A percentile compares a stretch with the other conserved stretches of the same genome.
phyloP scores from a whole-genome alignment of 1,140 invertebrate genomes.

The Gonioctena quinquepunctata region DNA sequence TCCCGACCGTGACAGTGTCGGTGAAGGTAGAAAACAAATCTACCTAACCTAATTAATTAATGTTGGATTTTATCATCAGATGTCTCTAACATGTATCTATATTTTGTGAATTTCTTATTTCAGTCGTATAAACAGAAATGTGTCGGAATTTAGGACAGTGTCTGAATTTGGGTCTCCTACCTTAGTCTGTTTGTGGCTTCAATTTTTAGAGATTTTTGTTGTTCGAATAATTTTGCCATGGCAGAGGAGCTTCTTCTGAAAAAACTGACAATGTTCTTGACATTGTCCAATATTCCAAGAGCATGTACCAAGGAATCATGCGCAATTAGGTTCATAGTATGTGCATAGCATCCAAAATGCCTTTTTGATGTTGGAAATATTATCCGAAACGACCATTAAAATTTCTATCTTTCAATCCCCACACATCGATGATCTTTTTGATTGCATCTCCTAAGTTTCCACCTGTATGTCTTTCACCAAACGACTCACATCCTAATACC shows the following conservation, averaged over 20 bases:
- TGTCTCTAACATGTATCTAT: no score
- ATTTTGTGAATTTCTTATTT: no score
- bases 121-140: no score
- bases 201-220: slow-evolving; percentile 12
- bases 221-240: slow-evolving; percentile 17
- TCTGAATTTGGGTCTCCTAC: no score
- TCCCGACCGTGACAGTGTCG: no score
- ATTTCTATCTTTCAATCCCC: slow-evolving; percentile 19
- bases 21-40: no score
- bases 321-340: slow-evolving; percentile 22
- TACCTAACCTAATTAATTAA: no score
- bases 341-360: slow-evolving; percentile 30
- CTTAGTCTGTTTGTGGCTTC: background rate
- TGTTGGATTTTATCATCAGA: no score
- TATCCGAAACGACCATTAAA: slow-evolving; percentile 24
- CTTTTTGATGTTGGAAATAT: slow-evolving; percentile 26
- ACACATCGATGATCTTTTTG: slow-evolving; percentile 17
- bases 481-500: slow-evolving; percentile 9
- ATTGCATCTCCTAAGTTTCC: slow-evolving; percentile 7
- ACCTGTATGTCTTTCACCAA: slow-evolving; percentile 1
- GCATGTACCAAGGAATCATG: slow-evolving; percentile 5
- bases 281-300: slow-evolving; percentile 19
- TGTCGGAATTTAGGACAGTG: no score
- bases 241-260: slow-evolving; percentile 22
- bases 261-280: slow-evolving; percentile 23